A percentile compares a stretch with the other conserved stretches of the same genome.
Evolutionary conservation across 2,888 invertebrate genomes (phyloP).

Genomic region (Capitulum mitella): DNA sequence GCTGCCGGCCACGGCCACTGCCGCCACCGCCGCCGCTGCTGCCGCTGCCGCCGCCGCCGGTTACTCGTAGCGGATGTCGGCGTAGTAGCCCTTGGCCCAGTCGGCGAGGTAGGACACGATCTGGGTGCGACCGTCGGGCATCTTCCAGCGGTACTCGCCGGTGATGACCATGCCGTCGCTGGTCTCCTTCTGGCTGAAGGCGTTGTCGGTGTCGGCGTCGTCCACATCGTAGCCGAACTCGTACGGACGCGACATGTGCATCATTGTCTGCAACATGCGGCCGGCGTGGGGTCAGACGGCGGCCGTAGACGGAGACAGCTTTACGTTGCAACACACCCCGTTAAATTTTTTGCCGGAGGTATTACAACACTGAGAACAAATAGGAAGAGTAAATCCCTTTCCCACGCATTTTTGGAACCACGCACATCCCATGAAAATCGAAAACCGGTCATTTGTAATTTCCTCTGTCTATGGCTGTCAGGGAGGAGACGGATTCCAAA

Average conservation of each 20-base stretch:
- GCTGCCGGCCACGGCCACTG: no score
- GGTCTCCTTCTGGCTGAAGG: slow-evolving; percentile 26
- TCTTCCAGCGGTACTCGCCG: slow-evolving; percentile 25
- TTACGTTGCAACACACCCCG: neutral
- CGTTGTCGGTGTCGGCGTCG: slow-evolving; percentile 21
- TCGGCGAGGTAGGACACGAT: slow-evolving; percentile 29
- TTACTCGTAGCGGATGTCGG: slow-evolving; percentile 25
- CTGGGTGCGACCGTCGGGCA: slow-evolving; percentile 25
- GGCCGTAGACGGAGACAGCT: neutral
- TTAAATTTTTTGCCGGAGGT: neutral
- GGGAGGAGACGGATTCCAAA: no score
- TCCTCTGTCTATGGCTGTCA: no score
- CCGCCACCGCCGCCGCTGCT: neutral
- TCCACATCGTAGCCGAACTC: slow-evolving; percentile 24
- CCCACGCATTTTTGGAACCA: neutral
- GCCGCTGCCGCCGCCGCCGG: neutral
- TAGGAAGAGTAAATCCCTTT: neutral
- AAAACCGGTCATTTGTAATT: no score
- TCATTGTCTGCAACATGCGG: neutral
- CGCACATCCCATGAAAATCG: neutral
- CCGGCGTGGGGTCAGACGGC: neutral
- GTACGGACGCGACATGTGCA: slow-evolving; percentile 25
- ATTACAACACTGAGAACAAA: neutral
- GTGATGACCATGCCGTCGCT: slow-evolving; percentile 26
- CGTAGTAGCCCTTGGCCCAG: slow-evolving; percentile 25